phyloP scores from a whole-genome alignment of 2,113 vertebrate genomes.

The Ondatra zibethicus region DNA sequence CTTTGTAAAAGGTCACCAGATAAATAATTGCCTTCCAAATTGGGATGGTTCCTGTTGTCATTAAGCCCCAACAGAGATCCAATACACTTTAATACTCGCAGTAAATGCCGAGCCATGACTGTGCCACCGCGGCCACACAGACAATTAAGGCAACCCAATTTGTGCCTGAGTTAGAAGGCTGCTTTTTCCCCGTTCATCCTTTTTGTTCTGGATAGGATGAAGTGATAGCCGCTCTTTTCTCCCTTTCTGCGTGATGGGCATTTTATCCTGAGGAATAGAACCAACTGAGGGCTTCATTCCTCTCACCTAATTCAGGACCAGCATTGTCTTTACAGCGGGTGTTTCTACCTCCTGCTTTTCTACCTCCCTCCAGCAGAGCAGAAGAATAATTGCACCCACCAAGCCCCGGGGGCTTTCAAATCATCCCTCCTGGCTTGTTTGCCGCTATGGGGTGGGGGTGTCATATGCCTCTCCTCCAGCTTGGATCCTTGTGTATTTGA shows the following conservation, averaged over 20 bases:
- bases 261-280: neutral
- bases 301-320: neutral
- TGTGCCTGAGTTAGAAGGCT: constrained; percentile 2
- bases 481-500: neutral
- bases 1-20: constrained; percentile 83
- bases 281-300: neutral
- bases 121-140: constrained; percentile 64
- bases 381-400: no score
- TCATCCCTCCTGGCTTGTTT: neutral
- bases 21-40: constrained; percentile 85
- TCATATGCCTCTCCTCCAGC: neutral
- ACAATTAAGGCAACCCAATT: constrained; percentile 74
- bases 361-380: no score
- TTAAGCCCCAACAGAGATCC: constrained; percentile 86
- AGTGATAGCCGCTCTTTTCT: constrained; percentile 32
- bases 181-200: neutral
- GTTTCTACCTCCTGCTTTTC: neutral
- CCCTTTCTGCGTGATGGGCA: neutral
- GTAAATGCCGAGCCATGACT: constrained; percentile 75
- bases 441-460: neutral
- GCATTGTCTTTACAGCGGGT: neutral
- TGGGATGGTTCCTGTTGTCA: constrained; percentile 81
- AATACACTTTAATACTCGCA: constrained; percentile 81
- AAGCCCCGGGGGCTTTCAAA: neutral
- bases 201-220: constrained; percentile 65